Base-by-base conservation (phyloP, 2,113 vertebrate species). In the Archocentrus centrarchus region DNA sequence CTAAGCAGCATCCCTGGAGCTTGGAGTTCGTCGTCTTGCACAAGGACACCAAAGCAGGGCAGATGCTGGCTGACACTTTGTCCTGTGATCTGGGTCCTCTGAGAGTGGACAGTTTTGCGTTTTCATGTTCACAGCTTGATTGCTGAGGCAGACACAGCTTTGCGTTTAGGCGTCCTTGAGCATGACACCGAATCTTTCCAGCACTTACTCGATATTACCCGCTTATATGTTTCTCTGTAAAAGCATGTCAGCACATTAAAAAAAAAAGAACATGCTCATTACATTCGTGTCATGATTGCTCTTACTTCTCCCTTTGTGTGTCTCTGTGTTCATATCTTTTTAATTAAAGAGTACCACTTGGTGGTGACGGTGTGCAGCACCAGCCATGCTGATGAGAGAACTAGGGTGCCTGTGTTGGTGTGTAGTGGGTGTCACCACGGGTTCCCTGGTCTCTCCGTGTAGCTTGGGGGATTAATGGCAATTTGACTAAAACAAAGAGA, bases 401-500 rank as follows among this genome's bases (percentile, higher is more conserved):
- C 80, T 4, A 1, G 24, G n/a, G 63, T 64, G 61, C 73, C 79
- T 47, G 22, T 77, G 11, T 81, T 73, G 14, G 41, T 37, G 27
- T 27, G 50, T n/a, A 55, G 70, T 79, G n/a, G 53, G 41, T 66
- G 77, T 77, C 35, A 27, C 85, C 81, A 75, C 77, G 3, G 10
- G 37, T 80, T 61, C 83, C 27, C 59, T 1, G 44, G 66, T 32
- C 32, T 75, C 7, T 60, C 39, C 59, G 70, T 62, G 47, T 73
- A 81, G 82, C 64, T 79, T 18, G 15, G 30, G 53, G 91, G 93
- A 94, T 93, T 95, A 93, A 93, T 87, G 85, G 84, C 88, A 94
- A 91, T 94, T 94, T 91, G 75, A 89, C 84, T 90, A 80, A 95
- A 94, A 92, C 92, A 93, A 93, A 95, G 82, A 92, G 76, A 83